Base-by-base conservation (phyloP, 2,888 invertebrate species). In the Ectemnius continuus region DNA sequence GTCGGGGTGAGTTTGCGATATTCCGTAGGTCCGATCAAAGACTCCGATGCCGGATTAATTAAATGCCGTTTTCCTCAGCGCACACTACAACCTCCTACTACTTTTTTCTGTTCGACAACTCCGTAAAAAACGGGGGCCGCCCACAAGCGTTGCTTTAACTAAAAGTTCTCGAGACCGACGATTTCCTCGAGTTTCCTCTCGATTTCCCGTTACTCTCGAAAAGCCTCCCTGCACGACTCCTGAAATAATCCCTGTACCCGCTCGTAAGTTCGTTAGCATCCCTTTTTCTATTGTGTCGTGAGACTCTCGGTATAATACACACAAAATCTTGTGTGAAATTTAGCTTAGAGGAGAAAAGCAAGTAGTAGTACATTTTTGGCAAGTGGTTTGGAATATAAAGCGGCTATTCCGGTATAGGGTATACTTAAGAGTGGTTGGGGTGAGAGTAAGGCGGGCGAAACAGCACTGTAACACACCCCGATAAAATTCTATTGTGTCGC, bases 1-100 rank as follows among this genome's bases (percentile, higher is more conserved):
- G 82, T 87, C 80, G 82, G 85, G 84, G 83, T 85, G 86, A 85
- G 80, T 84, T 73, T 80, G 83, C 84, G 87, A 85, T 87, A 87
- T 87, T 85, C 80, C 82, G 52, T 52, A 52, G 36, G 8, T 36
- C 2, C 52, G 88, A 88, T 88, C 86, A 87, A 88, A 88, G 87
- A 81, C 70, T 60, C 45, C 75, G 76, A 79, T 81, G 81, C 66
- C 59, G 74, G 82, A 85, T 84, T 85, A 84, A 85, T 84, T 84
- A 80, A 84, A 83, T 73, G 64, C 74, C 76, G 71, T 60, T 59
- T 57, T 69, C 80, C 69, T 75, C 69, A 80, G 73, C 75, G 72
- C n/a, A 6, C 2, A 6, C 8, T 14, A 67, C 63, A 63, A 26
- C 61, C 47, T 56, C 71, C 67, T 81, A 73, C 73, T 76, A 83